A percentile compares a stretch with the other conserved stretches of the same genome.
phyloP scores from a whole-genome alignment of 2,797 vertebrate species.

The Poeciliopsis presidionis region DNA sequence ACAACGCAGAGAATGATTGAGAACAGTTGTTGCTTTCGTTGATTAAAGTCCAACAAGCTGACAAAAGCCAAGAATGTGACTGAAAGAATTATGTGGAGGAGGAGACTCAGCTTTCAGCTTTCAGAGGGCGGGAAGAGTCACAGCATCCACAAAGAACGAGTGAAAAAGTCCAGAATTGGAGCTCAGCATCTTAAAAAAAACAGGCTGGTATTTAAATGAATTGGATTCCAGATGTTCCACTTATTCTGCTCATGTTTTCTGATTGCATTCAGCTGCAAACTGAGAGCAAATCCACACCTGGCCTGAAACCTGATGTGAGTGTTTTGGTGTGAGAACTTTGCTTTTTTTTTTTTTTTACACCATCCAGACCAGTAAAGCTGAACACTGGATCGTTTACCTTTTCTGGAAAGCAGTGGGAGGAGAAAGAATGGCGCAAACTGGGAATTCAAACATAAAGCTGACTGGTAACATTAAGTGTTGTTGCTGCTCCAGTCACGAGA shows the following conservation, averaged over 20 bases:
- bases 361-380: not conserved
- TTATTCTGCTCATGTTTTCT: not conserved
- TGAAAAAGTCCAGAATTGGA: not conserved
- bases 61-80: slow-evolving; percentile 10
- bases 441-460: too few relatives aligned
- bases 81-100: slow-evolving; percentile 6
- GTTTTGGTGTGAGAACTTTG: not conserved
- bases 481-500: too few relatives aligned
- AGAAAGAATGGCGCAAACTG: too few relatives aligned
- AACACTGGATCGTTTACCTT: not conserved
- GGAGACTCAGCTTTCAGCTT: not conserved
- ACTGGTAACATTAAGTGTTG: too few relatives aligned
- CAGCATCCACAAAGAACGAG: not conserved
- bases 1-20: slow-evolving; percentile 6
- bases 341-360: not conserved
- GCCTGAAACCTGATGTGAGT: not conserved
- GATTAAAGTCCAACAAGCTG: slow-evolving; percentile 11
- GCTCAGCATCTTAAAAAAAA: not conserved
- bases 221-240: slow-evolving; percentile 10
- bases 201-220: not conserved
- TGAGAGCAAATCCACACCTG: slow-evolving; percentile 2
- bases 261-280: not conserved
- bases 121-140: slow-evolving; percentile 2
- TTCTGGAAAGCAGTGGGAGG: too few relatives aligned
- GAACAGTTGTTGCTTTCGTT: slow-evolving; percentile 14